Evolutionary conservation across 1,140 invertebrate species (phyloP).

Genomic region (Battus philenor): DNA sequence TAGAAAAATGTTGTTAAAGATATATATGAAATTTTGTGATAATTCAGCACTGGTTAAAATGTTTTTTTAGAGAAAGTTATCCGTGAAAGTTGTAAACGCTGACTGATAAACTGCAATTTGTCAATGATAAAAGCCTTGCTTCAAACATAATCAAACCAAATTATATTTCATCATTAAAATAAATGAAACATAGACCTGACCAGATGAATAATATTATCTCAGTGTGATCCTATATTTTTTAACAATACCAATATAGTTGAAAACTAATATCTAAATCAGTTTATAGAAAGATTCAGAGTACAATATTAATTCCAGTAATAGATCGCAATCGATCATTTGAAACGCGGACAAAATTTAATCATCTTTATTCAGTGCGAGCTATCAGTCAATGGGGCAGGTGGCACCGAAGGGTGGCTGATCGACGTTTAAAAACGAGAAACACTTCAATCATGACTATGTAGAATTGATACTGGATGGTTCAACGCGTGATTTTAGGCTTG

Average conservation of each 20-base stretch:
- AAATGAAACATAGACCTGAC: neutral
- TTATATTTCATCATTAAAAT: neutral
- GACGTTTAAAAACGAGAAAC: conserved; percentile 28
- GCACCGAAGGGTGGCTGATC: conserved; percentile 19
- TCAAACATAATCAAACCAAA: too few species aligned
- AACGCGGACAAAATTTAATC: conserved; percentile 1
- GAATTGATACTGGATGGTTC: neutral
- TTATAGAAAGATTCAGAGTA: too few species aligned
- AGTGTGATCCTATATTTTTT: neutral
- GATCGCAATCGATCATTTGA: neutral
- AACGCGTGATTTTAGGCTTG: neutral
- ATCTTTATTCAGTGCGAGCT: conserved; percentile 1
- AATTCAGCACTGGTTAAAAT: too few species aligned
- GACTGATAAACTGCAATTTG: too few species aligned
- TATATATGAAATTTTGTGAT: too few species aligned
- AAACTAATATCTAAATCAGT: neutral
- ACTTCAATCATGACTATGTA: conserved; percentile 24
- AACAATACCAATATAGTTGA: neutral
- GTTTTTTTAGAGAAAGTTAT: too few species aligned
- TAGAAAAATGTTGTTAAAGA: too few species aligned
- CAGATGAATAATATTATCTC: neutral
- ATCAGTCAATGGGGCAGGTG: conserved; percentile 25
- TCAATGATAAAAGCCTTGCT: too few species aligned
- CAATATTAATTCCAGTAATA: too few species aligned
- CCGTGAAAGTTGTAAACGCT: too few species aligned